Percentiles rank a stretch among this genome's conserved stretches.
Evolutionary conservation across 2,797 vertebrate genomes (phyloP).

Genomic region (Bufotes viridis): DNA sequence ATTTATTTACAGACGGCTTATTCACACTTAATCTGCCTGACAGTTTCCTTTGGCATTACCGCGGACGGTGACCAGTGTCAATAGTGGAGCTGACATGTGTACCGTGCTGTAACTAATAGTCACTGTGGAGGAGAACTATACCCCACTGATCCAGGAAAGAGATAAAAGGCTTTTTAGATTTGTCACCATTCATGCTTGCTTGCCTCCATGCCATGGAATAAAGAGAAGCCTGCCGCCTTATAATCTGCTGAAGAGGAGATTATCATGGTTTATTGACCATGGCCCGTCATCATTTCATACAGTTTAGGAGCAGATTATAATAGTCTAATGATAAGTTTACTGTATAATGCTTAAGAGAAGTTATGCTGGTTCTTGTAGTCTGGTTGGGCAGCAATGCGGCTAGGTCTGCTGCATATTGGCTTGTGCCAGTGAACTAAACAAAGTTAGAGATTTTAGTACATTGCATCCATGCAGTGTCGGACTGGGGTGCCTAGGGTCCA

Average conservation of each 20-base stretch:
- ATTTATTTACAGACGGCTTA: conserved; percentile 63
- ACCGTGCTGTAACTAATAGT: conserved; percentile 71
- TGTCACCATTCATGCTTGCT: conserved; percentile 39
- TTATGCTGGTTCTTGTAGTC: too few species aligned
- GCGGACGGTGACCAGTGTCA: conserved; percentile 63
- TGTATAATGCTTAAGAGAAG: too few species aligned
- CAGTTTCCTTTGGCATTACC: conserved; percentile 70
- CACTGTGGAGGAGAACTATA: conserved; percentile 67
- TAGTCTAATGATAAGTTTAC: background rate
- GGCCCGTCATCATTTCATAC: background rate
- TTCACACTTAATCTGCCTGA: conserved; percentile 69
- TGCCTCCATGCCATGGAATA: conserved; percentile 28
- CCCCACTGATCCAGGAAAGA: conserved; percentile 57
- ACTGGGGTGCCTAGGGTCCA: too few species aligned
- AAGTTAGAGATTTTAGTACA: too few species aligned
- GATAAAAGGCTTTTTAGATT: conserved; percentile 64
- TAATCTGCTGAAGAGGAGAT: conserved; percentile 34
- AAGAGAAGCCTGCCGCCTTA: background rate
- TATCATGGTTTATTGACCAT: background rate
- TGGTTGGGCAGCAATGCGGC: too few species aligned
- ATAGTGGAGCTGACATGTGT: conserved; percentile 68
- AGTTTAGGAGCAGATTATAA: background rate
- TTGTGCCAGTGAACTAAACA: too few species aligned
- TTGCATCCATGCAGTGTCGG: too few species aligned
- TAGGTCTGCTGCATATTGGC: too few species aligned